A percentile compares a stretch with the other conserved stretches of the same genome.
Conservation (phyloP, 2,888 invertebrate genomes). For the Mesorhabditis spiculigera region DNA sequence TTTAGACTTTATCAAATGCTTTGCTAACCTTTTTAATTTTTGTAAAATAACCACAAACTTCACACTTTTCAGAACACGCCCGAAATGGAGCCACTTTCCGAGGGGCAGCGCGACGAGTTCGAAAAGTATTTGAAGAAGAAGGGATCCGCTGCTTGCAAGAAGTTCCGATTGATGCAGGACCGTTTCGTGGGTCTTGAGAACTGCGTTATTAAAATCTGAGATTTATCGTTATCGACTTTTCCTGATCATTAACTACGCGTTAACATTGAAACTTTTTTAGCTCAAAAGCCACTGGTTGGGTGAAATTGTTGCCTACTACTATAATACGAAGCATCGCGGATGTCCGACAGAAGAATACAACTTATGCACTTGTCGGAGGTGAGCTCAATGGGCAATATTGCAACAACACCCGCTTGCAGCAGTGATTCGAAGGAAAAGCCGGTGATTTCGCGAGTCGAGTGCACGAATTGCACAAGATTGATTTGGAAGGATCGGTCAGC, state of each 20-base stretch:
- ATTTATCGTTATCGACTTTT: not conserved
- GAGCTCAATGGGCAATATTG: not conserved
- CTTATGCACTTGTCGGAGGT: constrained; percentile 14
- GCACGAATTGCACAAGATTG: constrained; percentile 13
- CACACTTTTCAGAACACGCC: not conserved
- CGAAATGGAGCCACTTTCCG: constrained; percentile 4
- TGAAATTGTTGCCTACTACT: constrained; percentile 17
- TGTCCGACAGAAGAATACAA: constrained; percentile 9
- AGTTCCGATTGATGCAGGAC: constrained; percentile 15
- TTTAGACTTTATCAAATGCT: too few species aligned
- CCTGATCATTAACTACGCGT: too few species aligned
- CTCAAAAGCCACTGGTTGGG: constrained; percentile 15
- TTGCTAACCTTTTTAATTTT: too few species aligned
- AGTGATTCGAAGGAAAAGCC: constrained; percentile 6
- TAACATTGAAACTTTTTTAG: constrained; percentile 6
- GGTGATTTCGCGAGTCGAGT: constrained; percentile 11
- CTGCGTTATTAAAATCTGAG: not conserved
- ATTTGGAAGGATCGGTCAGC: constrained; percentile 12
- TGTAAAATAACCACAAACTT: too few species aligned
- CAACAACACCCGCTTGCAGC: not conserved
- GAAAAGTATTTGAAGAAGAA: constrained; percentile 5
- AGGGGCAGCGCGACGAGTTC: constrained; percentile 13
- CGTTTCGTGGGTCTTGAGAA: constrained; percentile 12
- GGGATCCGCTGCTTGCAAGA: constrained; percentile 7
- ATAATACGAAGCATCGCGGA: constrained; percentile 14